Evolutionary conservation across 2,888 invertebrate species (phyloP), one percentile per base, ranked within the genome.

Genomic region (Eristalis pertinax): DNA sequence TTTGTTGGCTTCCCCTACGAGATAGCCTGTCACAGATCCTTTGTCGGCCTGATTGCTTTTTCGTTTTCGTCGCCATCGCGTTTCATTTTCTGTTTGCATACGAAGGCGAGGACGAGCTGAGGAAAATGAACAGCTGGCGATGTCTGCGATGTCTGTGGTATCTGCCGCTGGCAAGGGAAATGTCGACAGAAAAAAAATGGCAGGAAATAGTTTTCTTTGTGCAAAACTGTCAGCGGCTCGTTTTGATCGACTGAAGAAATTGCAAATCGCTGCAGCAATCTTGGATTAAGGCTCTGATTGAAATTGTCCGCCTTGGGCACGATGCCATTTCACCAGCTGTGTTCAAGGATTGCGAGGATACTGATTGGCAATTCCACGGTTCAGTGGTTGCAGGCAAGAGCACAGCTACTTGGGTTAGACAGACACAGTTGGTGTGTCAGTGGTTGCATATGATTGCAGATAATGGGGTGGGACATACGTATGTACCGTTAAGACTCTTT

Each of bases 1-100:
- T 11, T 35, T 64, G 35, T 74, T 77, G 68, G 11, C 50, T 8
- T 50, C 7, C 19, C 8, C 50, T 2, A 50, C 50, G 19, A 50
- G 19, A 19, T 50, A 50, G 76, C 58, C 35, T 76, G 72, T 72
- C 64, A 62, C 65, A 80, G 62, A 26, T 60, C 56, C 29, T 60
- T 74, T 70, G 75, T 84, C 75, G 70, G 75, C 74, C 60, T 70
- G 80, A 84, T 84, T 84, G 70, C 80, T 75, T 62, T 80, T 67
- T 32, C 80, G 63, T 68, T 67, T 43, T 79, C n/a, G 74, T 75
- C 35, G 38, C 58, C 70, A 5, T 65, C 64, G 19, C 10, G 10
- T 7, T 32, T 7, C 7, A 7, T 7, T 32, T 26, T 65, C 64
- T 50, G 8, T 50, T 19, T 72, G 38, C 22, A 32, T 43, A 35